These are phyloP conservation scores for Argyra leucocephala DNA, from an alignment of 2,888 invertebrate genomes.

Conservation along the genomic window DNA sequence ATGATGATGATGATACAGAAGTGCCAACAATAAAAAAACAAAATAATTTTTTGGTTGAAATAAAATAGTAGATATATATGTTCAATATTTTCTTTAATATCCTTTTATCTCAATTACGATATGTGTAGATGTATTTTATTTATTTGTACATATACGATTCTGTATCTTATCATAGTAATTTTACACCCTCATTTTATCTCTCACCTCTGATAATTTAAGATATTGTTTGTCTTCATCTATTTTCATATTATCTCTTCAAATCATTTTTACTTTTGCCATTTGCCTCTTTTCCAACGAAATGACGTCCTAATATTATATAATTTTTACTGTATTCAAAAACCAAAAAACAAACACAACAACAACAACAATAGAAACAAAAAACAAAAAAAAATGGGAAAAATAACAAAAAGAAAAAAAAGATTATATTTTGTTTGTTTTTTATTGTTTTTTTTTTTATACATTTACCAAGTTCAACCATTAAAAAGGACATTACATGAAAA, in stretches of 20 bases:
- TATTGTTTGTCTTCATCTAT: too few relatives aligned
- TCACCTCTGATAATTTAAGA: too few relatives aligned
- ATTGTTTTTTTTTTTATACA: background rate
- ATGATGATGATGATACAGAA: background rate
- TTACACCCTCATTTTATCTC: too few relatives aligned
- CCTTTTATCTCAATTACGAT: background rate
- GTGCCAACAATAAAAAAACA: background rate
- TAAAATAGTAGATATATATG: background rate
- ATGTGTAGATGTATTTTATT: background rate
- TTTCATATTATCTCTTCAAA: too few relatives aligned
- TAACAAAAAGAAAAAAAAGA: background rate
- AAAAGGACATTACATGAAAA: constrained; percentile 10
- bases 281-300: too few relatives aligned
- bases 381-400: background rate
- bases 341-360: too few relatives aligned
- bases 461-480: background rate
- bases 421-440: background rate
- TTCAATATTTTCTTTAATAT: background rate
- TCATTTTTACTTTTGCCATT: too few relatives aligned
- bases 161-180: too few relatives aligned
- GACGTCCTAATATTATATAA: too few relatives aligned
- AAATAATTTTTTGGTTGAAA: background rate
- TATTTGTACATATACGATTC: background rate
- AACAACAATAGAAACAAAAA: background rate
- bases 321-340: too few relatives aligned